Evolutionary conservation across 2,888 invertebrate genomes (phyloP).

Genomic region (Stomorhina lunata): DNA sequence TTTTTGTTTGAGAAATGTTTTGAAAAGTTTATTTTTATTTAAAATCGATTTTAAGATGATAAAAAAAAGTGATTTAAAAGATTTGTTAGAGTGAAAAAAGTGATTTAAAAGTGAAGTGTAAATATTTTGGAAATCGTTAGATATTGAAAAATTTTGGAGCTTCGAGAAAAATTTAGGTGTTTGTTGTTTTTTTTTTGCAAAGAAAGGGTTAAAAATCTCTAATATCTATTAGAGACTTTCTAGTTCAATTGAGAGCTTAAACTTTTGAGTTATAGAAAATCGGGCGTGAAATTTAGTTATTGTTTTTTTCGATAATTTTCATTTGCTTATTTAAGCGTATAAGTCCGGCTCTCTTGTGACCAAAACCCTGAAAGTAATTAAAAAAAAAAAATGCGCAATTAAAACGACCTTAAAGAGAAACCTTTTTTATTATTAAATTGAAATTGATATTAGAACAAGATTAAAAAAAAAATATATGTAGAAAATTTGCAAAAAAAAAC

Average conservation of each 20-base stretch:
- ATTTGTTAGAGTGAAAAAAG: no score
- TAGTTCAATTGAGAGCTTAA: background rate
- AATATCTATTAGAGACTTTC: background rate
- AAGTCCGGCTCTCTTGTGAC: background rate
- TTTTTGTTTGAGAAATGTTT: no score
- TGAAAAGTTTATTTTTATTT: no score
- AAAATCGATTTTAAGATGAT: no score
- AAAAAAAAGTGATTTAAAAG: no score
- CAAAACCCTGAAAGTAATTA: slow-evolving; percentile 9
- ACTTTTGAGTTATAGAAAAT: slow-evolving; percentile 3
- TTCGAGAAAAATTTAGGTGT: no score
- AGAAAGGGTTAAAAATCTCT: slow-evolving; percentile 37
- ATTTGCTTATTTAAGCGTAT: slow-evolving; percentile 1
- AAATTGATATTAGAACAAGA: slow-evolving; percentile 24
- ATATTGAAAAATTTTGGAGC: no score
- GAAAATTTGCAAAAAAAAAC: background rate
- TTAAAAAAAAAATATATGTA: background rate
- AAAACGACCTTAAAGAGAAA: slow-evolving; percentile 49
- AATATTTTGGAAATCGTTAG: no score
- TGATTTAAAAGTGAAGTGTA: no score
- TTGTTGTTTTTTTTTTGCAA: no score
- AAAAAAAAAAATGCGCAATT: slow-evolving; percentile 44
- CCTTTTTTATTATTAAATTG: slow-evolving; percentile 17
- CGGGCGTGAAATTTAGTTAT: slow-evolving; percentile 43
- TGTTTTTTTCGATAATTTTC: slow-evolving; percentile 8